Base-by-base conservation (phyloP, 1,140 invertebrate species). In the Eriosoma lanigerum region DNA sequence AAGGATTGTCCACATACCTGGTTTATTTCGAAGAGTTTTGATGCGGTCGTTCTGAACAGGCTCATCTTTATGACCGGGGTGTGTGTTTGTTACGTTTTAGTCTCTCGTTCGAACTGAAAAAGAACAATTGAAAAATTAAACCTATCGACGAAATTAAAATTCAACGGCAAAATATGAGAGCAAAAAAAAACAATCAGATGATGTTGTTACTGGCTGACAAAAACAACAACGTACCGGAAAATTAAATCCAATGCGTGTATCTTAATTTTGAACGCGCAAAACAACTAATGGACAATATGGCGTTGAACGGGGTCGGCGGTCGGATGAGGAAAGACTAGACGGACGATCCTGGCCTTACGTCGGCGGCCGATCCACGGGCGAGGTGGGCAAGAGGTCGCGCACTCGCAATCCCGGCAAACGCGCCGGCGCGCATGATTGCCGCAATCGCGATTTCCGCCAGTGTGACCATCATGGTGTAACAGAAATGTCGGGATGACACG, bases 1-100 rank as follows among this genome's bases (percentile, higher is more conserved):
- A n/a, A n/a, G n/a, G n/a, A n/a, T n/a, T n/a, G n/a, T n/a, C n/a
- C n/a, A 72, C 68, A 6, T 64, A 81, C 81, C 81, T 81, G 81
- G 8, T 75, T 81, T 24, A 81, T 32, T 62, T 81, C 81, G 13
- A 72, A 64, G 24, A 81, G 32, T 75, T 54, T 81, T 17, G 68
- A 48, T 19, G 81, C 81, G 52, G 81, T 81, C n/a, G 81, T 32
- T 21, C 81, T 38, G 60, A 73, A 73, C 46, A 81, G 38, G 48
- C 68, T 73, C 81, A 81, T 81, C 62, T 56, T 56, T 4, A n/a
- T 38, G 50, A 29, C 4, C n/a, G 50, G 52, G 10, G 24, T 19
- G 5, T 24, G 19, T 44, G 38, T 3, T 44, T 38, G 32, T 38
- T 38, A 8, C 8, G 32, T 4, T 38, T 3, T 38, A 38, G 32